These are phyloP conservation scores for Orthochromis indermauri DNA, from an alignment of 2,113 vertebrate genomes.

Conservation along the genomic window DNA sequence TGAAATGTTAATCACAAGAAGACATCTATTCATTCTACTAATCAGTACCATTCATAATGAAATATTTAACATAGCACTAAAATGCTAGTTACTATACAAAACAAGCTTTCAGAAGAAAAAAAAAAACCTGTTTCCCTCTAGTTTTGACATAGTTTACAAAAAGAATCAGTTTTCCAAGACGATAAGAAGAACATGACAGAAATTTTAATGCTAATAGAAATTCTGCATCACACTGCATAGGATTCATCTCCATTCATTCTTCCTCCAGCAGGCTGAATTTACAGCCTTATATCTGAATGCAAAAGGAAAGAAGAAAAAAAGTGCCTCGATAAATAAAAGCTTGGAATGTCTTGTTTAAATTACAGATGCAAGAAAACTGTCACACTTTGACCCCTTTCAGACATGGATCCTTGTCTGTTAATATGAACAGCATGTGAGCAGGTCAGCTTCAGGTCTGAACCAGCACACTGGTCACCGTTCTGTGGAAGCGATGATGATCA, in stretches of 20 bases:
- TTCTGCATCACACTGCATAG: neutral
- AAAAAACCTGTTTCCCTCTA: neutral
- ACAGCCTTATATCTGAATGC: neutral
- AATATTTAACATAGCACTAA: neutral
- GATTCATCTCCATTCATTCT: neutral
- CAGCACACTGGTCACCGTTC: neutral
- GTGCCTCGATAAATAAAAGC: neutral
- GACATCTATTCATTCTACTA: neutral
- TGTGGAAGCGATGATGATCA: neutral
- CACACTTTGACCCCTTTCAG: neutral
- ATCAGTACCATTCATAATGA: neutral
- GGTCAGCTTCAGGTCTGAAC: neutral
- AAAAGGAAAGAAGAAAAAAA: neutral
- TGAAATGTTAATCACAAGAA: neutral
- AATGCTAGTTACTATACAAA: neutral
- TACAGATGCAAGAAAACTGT: neutral
- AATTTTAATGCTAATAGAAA: neutral
- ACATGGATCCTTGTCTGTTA: neutral
- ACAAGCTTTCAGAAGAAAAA: neutral
- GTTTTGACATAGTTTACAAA: neutral
- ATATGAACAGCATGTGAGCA: neutral
- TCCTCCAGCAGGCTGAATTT: neutral
- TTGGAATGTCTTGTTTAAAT: constrained; percentile 12
- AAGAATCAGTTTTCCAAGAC: neutral
- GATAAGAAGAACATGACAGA: neutral